These are phyloP conservation scores for Actias luna DNA, from an alignment of 2,888 invertebrate species.

Conservation along the genomic window DNA sequence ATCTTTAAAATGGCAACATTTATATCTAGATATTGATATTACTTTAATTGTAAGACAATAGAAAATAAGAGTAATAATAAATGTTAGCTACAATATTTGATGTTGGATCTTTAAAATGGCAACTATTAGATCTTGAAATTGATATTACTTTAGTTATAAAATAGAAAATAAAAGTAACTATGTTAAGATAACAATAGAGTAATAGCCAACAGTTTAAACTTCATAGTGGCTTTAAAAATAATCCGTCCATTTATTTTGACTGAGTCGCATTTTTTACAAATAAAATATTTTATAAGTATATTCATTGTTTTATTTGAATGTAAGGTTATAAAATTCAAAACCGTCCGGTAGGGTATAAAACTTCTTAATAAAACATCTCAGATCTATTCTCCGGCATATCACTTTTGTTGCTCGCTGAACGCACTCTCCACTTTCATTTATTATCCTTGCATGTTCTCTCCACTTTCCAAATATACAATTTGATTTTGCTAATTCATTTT, in stretches of 20 bases:
- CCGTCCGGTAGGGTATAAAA: slow-evolving; percentile 56
- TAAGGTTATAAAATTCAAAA: slow-evolving; percentile 61
- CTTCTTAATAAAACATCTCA: slow-evolving; percentile 52
- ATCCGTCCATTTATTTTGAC: slow-evolving; percentile 17
- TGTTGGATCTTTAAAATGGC: not conserved
- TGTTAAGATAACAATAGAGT: not conserved
- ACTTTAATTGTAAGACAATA: too few species aligned
- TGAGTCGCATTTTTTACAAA: slow-evolving; percentile 12
- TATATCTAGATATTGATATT: too few species aligned
- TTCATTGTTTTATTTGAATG: slow-evolving; percentile 22
- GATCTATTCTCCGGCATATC: slow-evolving; percentile 59
- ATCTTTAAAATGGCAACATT: too few species aligned
- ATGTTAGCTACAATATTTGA: too few species aligned
- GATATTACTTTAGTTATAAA: not conserved
- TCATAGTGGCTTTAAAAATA: slow-evolving; percentile 4
- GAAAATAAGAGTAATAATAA: too few species aligned
- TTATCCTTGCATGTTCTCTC: slow-evolving; percentile 59
- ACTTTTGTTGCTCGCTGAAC: slow-evolving; percentile 46
- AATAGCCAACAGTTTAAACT: too few species aligned
- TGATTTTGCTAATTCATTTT: slow-evolving; percentile 58
- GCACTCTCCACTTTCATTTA: slow-evolving; percentile 52
- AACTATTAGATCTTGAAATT: slow-evolving; percentile 4
- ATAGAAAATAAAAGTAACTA: not conserved
- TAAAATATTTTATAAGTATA: slow-evolving; percentile 8
- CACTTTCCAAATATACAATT: slow-evolving; percentile 74